Conservation (phyloP, 2,888 invertebrate genomes). For the Erannis defoliaria region DNA sequence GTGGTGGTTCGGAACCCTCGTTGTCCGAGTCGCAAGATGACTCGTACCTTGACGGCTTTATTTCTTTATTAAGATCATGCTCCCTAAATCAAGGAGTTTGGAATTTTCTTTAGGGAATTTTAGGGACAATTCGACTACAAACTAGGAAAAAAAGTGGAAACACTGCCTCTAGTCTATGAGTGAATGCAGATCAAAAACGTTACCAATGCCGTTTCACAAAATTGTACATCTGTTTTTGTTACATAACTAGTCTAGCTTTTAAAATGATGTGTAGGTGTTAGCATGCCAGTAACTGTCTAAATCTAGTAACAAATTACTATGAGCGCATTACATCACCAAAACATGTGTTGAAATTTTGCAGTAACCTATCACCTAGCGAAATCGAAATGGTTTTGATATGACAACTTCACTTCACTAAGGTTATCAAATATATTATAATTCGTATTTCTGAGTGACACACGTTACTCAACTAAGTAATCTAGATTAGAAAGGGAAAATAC, state of each 20-base stretch:
- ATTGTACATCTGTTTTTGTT: not conserved
- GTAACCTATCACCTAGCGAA: not conserved
- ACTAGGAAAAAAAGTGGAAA: no score
- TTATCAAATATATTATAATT: not conserved
- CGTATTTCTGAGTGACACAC: not conserved
- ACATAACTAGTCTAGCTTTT: not conserved
- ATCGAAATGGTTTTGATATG: not conserved
- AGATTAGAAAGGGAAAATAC: not conserved
- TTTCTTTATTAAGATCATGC: no score
- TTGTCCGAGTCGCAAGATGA: no score
- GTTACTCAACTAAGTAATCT: not conserved
- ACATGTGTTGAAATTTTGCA: slow-evolving; percentile 2
- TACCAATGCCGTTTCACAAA: not conserved
- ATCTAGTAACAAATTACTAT: slow-evolving; percentile 1
- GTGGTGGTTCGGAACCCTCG: no score
- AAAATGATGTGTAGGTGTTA: not conserved
- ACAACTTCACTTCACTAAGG: not conserved
- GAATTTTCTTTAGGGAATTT: no score
- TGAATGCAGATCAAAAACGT: no score
- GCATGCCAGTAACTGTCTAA: not conserved
- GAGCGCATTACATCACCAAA: not conserved
- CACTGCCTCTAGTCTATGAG: no score
- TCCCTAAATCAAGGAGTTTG: no score
- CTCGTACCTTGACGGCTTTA: no score
- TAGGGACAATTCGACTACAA: no score